phyloP scores from a whole-genome alignment of 1,140 invertebrate species.

The Drusus annulatus region DNA sequence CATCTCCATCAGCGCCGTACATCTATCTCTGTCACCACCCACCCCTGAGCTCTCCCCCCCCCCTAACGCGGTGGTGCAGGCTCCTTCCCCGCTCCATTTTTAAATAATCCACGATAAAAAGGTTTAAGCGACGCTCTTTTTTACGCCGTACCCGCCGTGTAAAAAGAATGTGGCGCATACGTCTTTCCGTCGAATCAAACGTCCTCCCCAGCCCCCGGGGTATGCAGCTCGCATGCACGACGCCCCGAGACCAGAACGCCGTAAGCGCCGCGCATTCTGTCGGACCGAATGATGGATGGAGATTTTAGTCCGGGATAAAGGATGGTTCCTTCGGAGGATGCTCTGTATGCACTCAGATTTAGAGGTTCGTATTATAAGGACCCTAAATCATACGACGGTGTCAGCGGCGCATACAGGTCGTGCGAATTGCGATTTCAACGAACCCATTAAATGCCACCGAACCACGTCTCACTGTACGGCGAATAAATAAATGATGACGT shows the following conservation, averaged over 20 bases:
- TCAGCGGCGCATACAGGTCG: not conserved
- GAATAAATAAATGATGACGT: too few species aligned
- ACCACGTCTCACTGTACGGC: not conserved
- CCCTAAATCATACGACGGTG: constrained; percentile 28
- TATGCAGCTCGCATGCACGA: constrained; percentile 40
- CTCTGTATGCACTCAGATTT: constrained; percentile 27
- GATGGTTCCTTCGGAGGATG: constrained; percentile 58
- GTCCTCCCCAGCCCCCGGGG: constrained; percentile 30
- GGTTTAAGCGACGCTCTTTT: constrained; percentile 55
- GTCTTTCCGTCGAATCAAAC: constrained; percentile 27
- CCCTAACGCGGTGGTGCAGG: constrained; percentile 11
- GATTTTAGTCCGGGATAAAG: constrained; percentile 59
- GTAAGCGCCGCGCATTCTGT: constrained; percentile 49
- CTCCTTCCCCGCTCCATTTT: constrained; percentile 52
- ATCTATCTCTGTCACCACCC: constrained; percentile 52
- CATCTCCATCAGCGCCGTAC: constrained; percentile 48
- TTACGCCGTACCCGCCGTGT: constrained; percentile 42
- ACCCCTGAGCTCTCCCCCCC: not conserved
- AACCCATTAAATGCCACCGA: constrained; percentile 10
- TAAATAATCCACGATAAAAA: constrained; percentile 52
- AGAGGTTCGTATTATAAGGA: constrained; percentile 8
- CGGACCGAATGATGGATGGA: constrained; percentile 59
- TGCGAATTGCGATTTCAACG: constrained; percentile 20
- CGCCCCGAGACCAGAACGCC: not conserved
- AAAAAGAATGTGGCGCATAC: constrained; percentile 53